Conservation (phyloP, 2,888 invertebrate species). For the Drosophila acutilabella region DNA sequence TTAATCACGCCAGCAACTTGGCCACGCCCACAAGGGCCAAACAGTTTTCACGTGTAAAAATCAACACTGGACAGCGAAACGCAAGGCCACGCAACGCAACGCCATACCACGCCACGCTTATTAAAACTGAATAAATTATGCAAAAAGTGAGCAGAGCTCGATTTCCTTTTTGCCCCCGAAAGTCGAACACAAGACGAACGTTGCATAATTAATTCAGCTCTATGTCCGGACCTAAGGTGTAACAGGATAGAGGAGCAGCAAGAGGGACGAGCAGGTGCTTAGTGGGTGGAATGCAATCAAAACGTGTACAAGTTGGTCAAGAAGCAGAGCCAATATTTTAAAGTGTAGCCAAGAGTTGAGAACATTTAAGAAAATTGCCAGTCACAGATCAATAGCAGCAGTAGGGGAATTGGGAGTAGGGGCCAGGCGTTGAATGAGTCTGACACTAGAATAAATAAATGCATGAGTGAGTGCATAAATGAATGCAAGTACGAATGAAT, state of each 20-base stretch:
- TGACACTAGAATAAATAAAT: constrained; percentile 59
- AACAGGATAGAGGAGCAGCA: background rate
- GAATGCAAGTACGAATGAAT: constrained; percentile 51
- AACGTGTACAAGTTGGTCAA: constrained; percentile 25
- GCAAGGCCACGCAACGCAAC: constrained; percentile 9
- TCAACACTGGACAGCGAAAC: constrained; percentile 45
- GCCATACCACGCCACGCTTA: constrained; percentile 45
- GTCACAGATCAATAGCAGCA: constrained; percentile 10
- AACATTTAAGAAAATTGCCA: background rate
- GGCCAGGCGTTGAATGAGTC: background rate
- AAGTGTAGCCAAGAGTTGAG: constrained; percentile 8
- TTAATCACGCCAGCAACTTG: constrained; percentile 62
- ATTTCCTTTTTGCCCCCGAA: constrained; percentile 30
- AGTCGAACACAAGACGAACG: constrained; percentile 54
- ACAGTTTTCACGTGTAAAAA: constrained; percentile 57
- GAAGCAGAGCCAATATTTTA: constrained; percentile 13
- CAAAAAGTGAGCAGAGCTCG: constrained; percentile 64
- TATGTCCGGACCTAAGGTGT: constrained; percentile 28
- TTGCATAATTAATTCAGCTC: constrained; percentile 69
- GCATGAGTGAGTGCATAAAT: constrained; percentile 57
- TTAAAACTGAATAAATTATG: constrained; percentile 81
- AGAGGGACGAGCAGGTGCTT: background rate
- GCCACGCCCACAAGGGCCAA: constrained; percentile 4
- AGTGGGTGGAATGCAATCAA: constrained; percentile 59
- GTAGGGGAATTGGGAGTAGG: background rate